phyloP scores from a whole-genome alignment of 2,113 vertebrate genomes.

The Callospermophilus lateralis region DNA sequence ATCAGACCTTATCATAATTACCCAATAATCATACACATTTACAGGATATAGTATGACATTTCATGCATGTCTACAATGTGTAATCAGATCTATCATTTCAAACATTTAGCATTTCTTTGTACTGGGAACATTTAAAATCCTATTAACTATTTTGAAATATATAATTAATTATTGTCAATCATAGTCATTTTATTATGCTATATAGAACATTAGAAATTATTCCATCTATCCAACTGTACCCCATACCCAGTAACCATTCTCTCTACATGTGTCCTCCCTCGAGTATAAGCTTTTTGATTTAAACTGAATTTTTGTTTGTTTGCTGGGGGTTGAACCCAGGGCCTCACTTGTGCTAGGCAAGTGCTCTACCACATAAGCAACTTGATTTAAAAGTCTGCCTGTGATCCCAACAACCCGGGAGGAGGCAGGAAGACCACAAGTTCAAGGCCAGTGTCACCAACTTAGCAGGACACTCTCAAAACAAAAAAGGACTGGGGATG shows the following conservation, averaged over 20 bases:
- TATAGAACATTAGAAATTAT: neutral
- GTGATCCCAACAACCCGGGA: neutral
- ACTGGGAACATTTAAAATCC: neutral
- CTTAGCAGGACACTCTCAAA: too few species aligned
- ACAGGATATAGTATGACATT: too few species aligned
- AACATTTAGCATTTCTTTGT: too few species aligned
- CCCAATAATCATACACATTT: neutral
- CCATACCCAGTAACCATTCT: neutral
- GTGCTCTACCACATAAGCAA: neutral
- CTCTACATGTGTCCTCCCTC: neutral
- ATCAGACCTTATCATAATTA: neutral
- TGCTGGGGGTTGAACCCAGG: too few species aligned
- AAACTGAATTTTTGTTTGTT: neutral
- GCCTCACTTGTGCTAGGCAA: too few species aligned
- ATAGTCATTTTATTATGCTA: neutral
- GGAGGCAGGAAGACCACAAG: neutral
- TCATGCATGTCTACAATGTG: neutral
- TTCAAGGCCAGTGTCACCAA: neutral
- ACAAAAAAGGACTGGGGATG: too few species aligned
- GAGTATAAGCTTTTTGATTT: neutral
- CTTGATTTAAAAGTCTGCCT: neutral
- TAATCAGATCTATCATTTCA: neutral
- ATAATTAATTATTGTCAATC: neutral
- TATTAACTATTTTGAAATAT: neutral
- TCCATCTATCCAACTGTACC: neutral